phyloP scores from a whole-genome alignment of 2,888 invertebrate genomes.

The Helicoverpa assulta region DNA sequence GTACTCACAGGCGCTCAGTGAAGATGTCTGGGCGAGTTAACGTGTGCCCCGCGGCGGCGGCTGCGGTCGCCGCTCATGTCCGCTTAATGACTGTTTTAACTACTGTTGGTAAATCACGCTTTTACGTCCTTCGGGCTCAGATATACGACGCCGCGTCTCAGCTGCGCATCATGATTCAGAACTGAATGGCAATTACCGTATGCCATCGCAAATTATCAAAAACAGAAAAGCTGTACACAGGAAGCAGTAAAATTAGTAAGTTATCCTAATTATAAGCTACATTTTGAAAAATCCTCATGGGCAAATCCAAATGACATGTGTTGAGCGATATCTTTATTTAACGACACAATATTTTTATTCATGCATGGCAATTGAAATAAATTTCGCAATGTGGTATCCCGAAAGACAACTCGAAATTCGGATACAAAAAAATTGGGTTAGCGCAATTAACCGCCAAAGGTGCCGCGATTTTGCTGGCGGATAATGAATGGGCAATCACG shows the following conservation, averaged over 20 bases:
- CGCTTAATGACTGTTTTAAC: slow-evolving; percentile 85
- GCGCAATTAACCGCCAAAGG: slow-evolving; percentile 77
- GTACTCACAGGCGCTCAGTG: slow-evolving; percentile 63
- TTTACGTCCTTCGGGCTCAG: slow-evolving; percentile 71
- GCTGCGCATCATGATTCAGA: slow-evolving; percentile 64
- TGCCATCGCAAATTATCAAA: slow-evolving; percentile 42
- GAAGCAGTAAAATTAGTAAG: slow-evolving; percentile 38
- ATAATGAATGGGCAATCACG: slow-evolving; percentile 81
- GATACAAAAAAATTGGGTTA: slow-evolving; percentile 72
- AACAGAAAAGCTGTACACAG: slow-evolving; percentile 40
- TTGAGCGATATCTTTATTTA: slow-evolving; percentile 34
- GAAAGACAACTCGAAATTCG: slow-evolving; percentile 57
- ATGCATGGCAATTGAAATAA: slow-evolving; percentile 56
- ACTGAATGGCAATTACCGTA: slow-evolving; percentile 48
- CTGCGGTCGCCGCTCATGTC: slow-evolving; percentile 77
- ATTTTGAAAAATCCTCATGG: slow-evolving; percentile 24
- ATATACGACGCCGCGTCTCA: slow-evolving; percentile 64
- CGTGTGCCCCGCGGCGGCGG: slow-evolving; percentile 75
- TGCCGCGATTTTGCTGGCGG: slow-evolving; percentile 76
- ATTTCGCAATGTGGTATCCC: slow-evolving; percentile 55
- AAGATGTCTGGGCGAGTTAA: slow-evolving; percentile 79
- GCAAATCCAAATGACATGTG: slow-evolving; percentile 21
- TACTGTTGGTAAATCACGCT: slow-evolving; percentile 85
- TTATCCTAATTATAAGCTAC: slow-evolving; percentile 32
- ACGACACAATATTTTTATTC: slow-evolving; percentile 31